Evolutionary conservation across 37 sponge, comb jelly and placozoan genomes (phyloP).

Genomic region (Ephydatia muelleri): DNA sequence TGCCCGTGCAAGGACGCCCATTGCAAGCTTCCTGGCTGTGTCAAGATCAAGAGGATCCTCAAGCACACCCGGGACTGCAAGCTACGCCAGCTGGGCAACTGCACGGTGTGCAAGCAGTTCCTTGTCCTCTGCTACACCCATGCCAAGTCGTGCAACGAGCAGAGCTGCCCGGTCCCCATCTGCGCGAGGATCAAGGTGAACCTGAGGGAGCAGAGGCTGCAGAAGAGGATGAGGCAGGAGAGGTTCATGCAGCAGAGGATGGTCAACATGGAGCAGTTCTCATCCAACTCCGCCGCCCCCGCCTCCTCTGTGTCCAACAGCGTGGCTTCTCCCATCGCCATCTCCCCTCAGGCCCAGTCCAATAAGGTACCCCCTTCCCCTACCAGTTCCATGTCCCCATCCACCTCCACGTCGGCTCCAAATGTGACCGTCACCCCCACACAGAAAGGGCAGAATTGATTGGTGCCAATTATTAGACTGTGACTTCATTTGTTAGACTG

Average conservation of each 20-base stretch:
- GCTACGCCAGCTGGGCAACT: slow-evolving; percentile 61
- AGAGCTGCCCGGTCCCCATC: slow-evolving; percentile 82
- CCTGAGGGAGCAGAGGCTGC: slow-evolving; percentile 43
- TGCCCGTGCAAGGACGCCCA: slow-evolving; percentile 73
- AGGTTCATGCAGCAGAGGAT: slow-evolving; percentile 53
- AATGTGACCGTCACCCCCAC: slow-evolving; percentile 21
- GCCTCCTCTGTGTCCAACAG: not conserved
- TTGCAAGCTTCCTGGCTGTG: slow-evolving; percentile 85
- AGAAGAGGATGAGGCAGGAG: slow-evolving; percentile 17
- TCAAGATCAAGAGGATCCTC: slow-evolving; percentile 91
- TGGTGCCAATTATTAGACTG: no score
- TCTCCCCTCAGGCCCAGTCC: not conserved
- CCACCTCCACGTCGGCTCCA: not conserved
- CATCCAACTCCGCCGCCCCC: not conserved
- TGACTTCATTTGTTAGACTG: no score
- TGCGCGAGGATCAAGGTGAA: slow-evolving; percentile 91
- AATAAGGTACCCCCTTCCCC: slow-evolving; percentile 9
- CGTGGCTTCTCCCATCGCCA: slow-evolving; percentile 5
- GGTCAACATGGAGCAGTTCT: slow-evolving; percentile 36
- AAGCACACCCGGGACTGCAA: slow-evolving; percentile 82
- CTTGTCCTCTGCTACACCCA: slow-evolving; percentile 82
- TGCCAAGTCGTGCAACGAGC: slow-evolving; percentile 82
- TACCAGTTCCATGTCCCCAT: not conserved
- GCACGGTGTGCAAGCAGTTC: slow-evolving; percentile 90
- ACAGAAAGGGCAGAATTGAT: no score